These are phyloP conservation scores for Jordanella pulchra DNA, from an alignment of 2,797 vertebrate genomes.

Conservation along the genomic window DNA sequence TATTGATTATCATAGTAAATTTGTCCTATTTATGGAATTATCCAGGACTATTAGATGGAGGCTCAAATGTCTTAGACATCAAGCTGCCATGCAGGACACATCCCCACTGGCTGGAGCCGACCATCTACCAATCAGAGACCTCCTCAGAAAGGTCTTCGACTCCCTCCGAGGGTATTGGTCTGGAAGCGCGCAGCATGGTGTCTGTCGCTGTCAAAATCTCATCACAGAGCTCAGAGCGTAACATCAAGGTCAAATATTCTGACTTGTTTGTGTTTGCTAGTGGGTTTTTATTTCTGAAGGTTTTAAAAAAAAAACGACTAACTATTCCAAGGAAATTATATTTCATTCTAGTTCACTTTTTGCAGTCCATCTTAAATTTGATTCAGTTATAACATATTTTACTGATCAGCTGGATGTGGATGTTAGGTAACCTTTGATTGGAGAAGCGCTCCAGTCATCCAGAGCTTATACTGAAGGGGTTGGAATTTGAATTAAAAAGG, in stretches of 20 bases:
- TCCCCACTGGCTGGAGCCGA: slow-evolving; percentile 95
- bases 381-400: too few species aligned
- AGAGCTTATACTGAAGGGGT: neutral
- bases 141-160: slow-evolving; percentile 78
- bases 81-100: slow-evolving; percentile 87
- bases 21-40: slow-evolving; percentile 5
- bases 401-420: too few species aligned
- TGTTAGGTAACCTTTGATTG: too few species aligned
- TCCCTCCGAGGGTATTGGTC: slow-evolving; percentile 85
- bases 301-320: too few species aligned
- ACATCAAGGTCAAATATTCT: slow-evolving; percentile 85
- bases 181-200: slow-evolving; percentile 91
- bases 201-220: slow-evolving; percentile 93
- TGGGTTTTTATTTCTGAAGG: neutral
- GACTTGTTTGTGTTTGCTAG: neutral
- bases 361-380: too few species aligned
- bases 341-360: too few species aligned
- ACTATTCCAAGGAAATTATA: too few species aligned
- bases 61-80: slow-evolving; percentile 77
- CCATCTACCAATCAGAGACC: slow-evolving; percentile 90
- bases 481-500: neutral
- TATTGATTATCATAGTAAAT: neutral
- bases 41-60: slow-evolving; percentile 87
- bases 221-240: slow-evolving; percentile 90
- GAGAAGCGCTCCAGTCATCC: neutral